Percentiles rank a stretch among this genome's conserved stretches.
These are phyloP conservation scores for Tupiocoris notatus DNA, from an alignment of 2,888 invertebrate genomes.

Conservation along the genomic window DNA sequence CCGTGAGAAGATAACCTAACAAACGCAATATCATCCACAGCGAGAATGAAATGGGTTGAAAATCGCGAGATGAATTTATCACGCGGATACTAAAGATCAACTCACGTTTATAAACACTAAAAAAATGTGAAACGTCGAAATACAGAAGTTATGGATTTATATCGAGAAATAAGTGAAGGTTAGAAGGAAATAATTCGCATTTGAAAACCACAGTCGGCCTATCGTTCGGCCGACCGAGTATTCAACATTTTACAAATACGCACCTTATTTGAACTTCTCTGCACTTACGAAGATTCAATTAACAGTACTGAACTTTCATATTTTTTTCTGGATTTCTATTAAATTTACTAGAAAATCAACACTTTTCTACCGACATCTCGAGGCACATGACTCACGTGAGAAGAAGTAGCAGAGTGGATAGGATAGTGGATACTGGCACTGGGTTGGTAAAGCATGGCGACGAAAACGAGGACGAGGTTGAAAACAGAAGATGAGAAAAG, in stretches of 20 bases:
- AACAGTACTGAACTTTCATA: neutral
- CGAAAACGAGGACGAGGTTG: neutral
- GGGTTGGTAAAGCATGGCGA: neutral
- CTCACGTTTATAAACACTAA: too few species aligned
- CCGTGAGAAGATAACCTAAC: neutral
- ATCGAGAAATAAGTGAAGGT: neutral
- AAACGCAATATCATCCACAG: neutral
- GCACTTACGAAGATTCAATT: neutral
- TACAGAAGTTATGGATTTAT: too few species aligned
- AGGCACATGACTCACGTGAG: constrained; percentile 33
- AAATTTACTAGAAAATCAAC: neutral
- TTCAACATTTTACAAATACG: neutral
- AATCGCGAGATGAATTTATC: too few species aligned
- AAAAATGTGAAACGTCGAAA: too few species aligned
- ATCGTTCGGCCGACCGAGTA: neutral
- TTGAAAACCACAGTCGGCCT: neutral
- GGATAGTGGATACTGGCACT: too few species aligned
- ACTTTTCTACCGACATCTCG: constrained; percentile 22
- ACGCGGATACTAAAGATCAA: too few species aligned
- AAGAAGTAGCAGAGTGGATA: neutral
- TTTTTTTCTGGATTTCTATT: neutral
- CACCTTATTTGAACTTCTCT: neutral
- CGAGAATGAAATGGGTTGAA: too few species aligned
- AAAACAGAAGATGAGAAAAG: neutral
- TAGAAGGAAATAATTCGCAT: neutral